Evolutionary conservation across 2,113 vertebrate genomes (phyloP).

Genomic region (Phycodurus eques): DNA sequence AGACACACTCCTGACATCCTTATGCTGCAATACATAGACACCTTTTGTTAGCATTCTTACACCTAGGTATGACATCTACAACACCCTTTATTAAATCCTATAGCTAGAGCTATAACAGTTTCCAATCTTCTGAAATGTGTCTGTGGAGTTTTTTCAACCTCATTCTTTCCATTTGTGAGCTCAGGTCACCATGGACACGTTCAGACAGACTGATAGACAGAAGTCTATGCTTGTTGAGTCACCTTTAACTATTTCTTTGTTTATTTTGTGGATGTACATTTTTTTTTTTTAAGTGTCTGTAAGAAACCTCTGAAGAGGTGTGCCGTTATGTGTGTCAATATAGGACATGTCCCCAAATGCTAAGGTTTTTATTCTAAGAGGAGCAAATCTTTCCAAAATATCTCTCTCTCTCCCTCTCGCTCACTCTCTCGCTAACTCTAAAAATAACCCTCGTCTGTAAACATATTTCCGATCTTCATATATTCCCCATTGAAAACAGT

Average conservation of each 20-base stretch:
- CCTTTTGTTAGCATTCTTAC: not conserved
- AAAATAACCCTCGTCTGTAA: not conserved
- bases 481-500: not conserved
- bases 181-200: not conserved
- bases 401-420: not conserved
- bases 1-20: conserved; percentile 8
- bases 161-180: not conserved
- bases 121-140: not conserved
- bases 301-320: not conserved
- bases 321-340: not conserved
- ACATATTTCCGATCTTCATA: conserved; percentile 15
- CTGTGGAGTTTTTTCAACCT: not conserved
- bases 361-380: not conserved
- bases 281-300: too few relatives aligned
- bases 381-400: not conserved
- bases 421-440: not conserved
- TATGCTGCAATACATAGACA: not conserved
- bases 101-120: not conserved
- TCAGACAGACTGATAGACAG: not conserved
- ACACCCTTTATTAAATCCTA: not conserved
- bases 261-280: too few relatives aligned
- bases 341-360: not conserved
- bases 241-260: not conserved
- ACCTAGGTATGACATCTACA: not conserved
- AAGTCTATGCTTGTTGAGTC: not conserved